Base-by-base conservation (phyloP, 2,113 vertebrate genomes). In the Athene noctua region DNA sequence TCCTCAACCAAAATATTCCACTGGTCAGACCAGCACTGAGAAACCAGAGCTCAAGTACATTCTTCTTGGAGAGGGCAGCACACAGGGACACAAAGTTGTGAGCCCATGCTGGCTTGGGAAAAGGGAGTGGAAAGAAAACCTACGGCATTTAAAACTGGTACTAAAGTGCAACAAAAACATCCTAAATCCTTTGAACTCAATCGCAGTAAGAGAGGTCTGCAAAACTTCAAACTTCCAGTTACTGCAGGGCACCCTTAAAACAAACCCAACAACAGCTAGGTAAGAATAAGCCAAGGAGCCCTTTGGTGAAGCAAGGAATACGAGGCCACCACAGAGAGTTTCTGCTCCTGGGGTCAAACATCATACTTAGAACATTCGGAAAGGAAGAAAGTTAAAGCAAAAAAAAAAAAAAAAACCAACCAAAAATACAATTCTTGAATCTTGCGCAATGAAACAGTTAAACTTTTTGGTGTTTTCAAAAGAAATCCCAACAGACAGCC, bases 381-480 rank as follows among this genome's bases (percentile, higher is more conserved):
- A 96, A 97, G 52, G 46, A 94, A 96, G 92, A 96, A 90, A 94
- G 80, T 96, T 96, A 98, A 97, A 98, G 77, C 70, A 75, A 95
- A 79, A 66, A 63, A 78, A 47, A 44, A 34, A 20, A 18, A 9
- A 27, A 8, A 6, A 40, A 72, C 18, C 13, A 42, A 61, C 42
- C 47, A 79, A 83, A 94, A 96, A 72, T 57, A 92, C 73, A 94
- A 96, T 95, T 94, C 90, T 97, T 89, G 97, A 97, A 85, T 80
- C 78, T 92, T 79, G 86, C 78, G 46, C 90, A 94, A 97, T 49
- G 67, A 85, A 96, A 95, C 82, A 85, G 95, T 86, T 94, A 95
- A 97, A 97, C 95, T 97, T 96, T 97, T 97, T 96, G 98, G 96
- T 96, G 97, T 97, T 97, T 97, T 95, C 73, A 73, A 96, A 94